Conservation (phyloP, 2,888 invertebrate species). For the Dryadula phaetusa region DNA sequence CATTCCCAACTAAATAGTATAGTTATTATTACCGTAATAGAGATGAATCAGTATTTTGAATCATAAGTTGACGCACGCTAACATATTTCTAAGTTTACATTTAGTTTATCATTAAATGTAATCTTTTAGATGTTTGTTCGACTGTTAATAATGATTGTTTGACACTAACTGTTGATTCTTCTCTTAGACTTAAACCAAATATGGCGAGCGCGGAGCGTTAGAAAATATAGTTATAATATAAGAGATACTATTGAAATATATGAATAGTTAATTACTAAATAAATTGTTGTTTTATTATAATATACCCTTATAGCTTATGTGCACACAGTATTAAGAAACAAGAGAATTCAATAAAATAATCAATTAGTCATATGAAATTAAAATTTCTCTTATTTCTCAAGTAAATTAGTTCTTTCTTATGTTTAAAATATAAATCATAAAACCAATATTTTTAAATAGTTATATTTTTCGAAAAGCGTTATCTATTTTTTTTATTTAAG, state of each 20-base stretch:
- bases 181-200: slow-evolving; percentile 82
- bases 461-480: no score
- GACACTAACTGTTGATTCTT: slow-evolving; percentile 78
- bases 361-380: no score
- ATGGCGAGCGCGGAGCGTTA: slow-evolving; percentile 81
- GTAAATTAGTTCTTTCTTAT: no score
- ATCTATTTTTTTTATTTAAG: no score
- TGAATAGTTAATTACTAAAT: slow-evolving; percentile 75
- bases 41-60: slow-evolving; percentile 64
- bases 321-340: no score
- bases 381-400: no score
- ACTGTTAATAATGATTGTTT: slow-evolving; percentile 72
- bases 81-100: slow-evolving; percentile 75
- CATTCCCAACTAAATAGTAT: slow-evolving; percentile 87
- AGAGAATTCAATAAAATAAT: no score
- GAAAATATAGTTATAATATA: slow-evolving; percentile 77
- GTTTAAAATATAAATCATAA: no score
- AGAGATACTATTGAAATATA: slow-evolving; percentile 84
- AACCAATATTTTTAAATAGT: no score
- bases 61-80: slow-evolving; percentile 64
- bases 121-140: slow-evolving; percentile 72
- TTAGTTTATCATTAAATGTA: slow-evolving; percentile 72
- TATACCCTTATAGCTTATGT: background rate
- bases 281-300: slow-evolving; percentile 57
- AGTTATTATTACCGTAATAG: slow-evolving; percentile 62